A percentile compares a stretch with the other conserved stretches of the same genome.
These are phyloP conservation scores for Drosophila jambulina DNA, from an alignment of 1,140 invertebrate species.

Conservation along the genomic window DNA sequence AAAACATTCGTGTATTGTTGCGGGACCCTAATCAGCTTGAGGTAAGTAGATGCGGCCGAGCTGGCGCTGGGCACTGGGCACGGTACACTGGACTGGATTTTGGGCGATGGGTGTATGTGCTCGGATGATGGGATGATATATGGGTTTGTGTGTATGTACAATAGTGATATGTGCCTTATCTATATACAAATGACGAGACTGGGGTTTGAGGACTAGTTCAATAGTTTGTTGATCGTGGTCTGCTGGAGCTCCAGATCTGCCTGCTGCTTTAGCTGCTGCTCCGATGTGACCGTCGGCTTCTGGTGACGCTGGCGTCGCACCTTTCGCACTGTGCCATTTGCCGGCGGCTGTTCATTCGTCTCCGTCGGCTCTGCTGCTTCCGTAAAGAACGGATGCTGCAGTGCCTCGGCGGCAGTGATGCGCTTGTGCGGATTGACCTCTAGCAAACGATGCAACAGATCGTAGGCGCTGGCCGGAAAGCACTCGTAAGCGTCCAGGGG, in stretches of 20 bases:
- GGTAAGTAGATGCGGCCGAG: conserved; percentile 44
- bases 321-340: conserved; percentile 7
- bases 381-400: conserved; percentile 95
- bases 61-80: conserved; percentile 23
- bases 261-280: conserved; percentile 8
- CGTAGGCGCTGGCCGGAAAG: conserved; percentile 91
- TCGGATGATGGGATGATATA: conserved; percentile 6
- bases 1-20: conserved; percentile 10
- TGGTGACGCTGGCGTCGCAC: conserved; percentile 12
- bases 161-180: conserved; percentile 21
- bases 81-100: conserved; percentile 37
- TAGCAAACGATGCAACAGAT: conserved; percentile 99
- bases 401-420: conserved; percentile 98
- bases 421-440: conserved; percentile 99
- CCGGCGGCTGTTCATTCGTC: not conserved
- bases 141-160: conserved; percentile 34
- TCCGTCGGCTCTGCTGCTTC: conserved; percentile 8
- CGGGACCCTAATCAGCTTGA: conserved; percentile 23
- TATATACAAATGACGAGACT: conserved; percentile 41
- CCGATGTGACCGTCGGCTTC: conserved; percentile 30
- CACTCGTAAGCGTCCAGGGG: conserved; percentile 74
- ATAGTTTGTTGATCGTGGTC: conserved; percentile 51
- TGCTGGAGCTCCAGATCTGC: conserved; percentile 18
- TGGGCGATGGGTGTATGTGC: not conserved
- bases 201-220: conserved; percentile 59